These are phyloP conservation scores for Berghia stephanieae DNA, from an alignment of 1,140 invertebrate species.

Conservation along the genomic window DNA sequence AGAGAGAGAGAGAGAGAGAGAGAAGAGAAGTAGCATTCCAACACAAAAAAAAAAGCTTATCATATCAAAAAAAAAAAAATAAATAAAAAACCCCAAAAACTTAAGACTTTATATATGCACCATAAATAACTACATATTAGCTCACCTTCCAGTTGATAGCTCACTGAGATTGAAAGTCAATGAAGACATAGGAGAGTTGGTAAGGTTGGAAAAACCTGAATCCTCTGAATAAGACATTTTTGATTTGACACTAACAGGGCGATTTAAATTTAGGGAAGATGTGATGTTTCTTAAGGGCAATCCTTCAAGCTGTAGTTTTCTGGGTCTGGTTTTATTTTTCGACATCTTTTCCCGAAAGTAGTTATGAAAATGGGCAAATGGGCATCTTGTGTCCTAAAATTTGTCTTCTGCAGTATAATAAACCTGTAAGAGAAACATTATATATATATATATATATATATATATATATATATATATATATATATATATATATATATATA, in stretches of 20 bases:
- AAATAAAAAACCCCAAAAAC: no score
- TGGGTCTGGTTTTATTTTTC: slow-evolving; percentile 10
- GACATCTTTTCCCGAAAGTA: slow-evolving; percentile 24
- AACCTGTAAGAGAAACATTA: background rate
- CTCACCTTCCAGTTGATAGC: slow-evolving; percentile 30
- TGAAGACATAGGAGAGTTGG: slow-evolving; percentile 25
- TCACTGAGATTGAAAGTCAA: slow-evolving; percentile 29
- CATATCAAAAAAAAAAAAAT: background rate
- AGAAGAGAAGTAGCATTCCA: background rate
- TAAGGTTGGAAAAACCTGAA: slow-evolving; percentile 17
- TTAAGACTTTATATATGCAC: no score
- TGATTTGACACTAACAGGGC: no score
- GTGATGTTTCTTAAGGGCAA: slow-evolving; percentile 27
- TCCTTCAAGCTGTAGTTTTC: background rate
- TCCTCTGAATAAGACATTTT: slow-evolving; percentile 23
- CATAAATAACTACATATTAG: background rate
- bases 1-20: background rate
- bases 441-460: background rate
- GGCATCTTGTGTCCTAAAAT: no score
- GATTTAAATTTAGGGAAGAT: slow-evolving; percentile 5
- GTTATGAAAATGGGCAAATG: no score
- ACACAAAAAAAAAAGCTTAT: slow-evolving; percentile 4
- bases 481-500: background rate
- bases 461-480: background rate
- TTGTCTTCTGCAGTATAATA: background rate